Conservation (phyloP, 2,888 invertebrate species). For the Crematogaster levior region DNA sequence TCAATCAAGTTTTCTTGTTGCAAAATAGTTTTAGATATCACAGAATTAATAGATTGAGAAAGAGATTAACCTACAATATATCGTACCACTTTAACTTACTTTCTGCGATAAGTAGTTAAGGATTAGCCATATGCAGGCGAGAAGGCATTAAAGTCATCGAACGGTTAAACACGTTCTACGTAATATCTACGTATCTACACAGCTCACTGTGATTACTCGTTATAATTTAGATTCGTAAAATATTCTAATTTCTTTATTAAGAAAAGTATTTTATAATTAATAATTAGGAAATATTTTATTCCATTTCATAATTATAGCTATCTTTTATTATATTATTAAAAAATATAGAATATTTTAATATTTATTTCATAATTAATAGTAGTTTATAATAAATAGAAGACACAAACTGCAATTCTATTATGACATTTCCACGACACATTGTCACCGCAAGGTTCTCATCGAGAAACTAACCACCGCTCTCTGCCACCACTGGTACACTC, state of each 20-base stretch:
- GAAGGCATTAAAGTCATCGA: constrained; percentile 31
- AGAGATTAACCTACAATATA: not conserved
- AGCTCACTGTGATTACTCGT: not conserved
- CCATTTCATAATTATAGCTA: not conserved
- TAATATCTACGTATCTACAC: too few relatives aligned
- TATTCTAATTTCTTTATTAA: not conserved
- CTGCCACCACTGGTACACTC: not conserved
- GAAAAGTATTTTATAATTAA: not conserved
- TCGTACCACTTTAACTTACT: constrained; percentile 5
- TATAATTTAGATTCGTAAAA: not conserved
- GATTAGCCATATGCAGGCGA: constrained; percentile 20
- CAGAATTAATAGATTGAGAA: constrained; percentile 15
- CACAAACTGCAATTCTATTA: not conserved
- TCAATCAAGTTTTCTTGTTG: not conserved
- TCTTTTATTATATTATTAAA: too few relatives aligned
- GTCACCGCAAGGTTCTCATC: not conserved
- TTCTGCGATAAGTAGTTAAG: not conserved
- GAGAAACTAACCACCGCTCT: constrained; percentile 14
- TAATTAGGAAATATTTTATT: not conserved
- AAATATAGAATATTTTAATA: not conserved
- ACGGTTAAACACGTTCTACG: constrained; percentile 9
- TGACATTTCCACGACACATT: not conserved
- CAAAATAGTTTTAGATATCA: not conserved
- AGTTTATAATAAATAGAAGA: not conserved
- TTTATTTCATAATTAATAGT: not conserved